Percentiles rank a stretch among this genome's conserved stretches.
These are phyloP conservation scores for Dasypolia templi DNA, from an alignment of 2,888 invertebrate species.

Conservation along the genomic window DNA sequence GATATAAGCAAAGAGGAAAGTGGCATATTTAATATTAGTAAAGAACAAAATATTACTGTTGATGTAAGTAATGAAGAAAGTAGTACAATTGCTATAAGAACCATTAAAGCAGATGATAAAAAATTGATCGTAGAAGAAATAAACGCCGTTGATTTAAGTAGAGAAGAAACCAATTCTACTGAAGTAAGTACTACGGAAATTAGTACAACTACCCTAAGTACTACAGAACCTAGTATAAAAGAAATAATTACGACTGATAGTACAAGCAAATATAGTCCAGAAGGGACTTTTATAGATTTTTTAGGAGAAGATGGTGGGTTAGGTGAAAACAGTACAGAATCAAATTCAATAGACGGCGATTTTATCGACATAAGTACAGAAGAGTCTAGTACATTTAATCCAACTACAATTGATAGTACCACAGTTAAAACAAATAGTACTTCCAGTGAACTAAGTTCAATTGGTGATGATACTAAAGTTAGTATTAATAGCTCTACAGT, in stretches of 20 bases:
- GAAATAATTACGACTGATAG: slow-evolving; percentile 8
- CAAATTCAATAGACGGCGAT: slow-evolving; percentile 18
- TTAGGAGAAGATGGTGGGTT: not conserved
- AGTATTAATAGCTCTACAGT: too few species aligned
- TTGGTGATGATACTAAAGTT: slow-evolving; percentile 15
- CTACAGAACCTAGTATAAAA: slow-evolving; percentile 10
- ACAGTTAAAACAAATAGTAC: slow-evolving; percentile 19
- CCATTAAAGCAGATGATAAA: not conserved
- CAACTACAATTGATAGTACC: slow-evolving; percentile 1
- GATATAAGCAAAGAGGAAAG: slow-evolving; percentile 11
- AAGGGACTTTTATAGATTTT: slow-evolving; percentile 22
- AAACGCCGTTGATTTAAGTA: slow-evolving; percentile 4
- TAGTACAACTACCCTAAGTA: not conserved
- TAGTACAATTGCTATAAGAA: slow-evolving; percentile 5
- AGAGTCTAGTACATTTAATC: slow-evolving; percentile 26
- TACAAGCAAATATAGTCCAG: slow-evolving; percentile 12
- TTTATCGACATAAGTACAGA: slow-evolving; percentile 16
- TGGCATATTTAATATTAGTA: slow-evolving; percentile 5
- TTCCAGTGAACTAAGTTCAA: not conserved
- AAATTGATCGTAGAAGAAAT: too few species aligned
- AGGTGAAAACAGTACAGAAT: slow-evolving; percentile 1
- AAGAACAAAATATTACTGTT: slow-evolving; percentile 2
- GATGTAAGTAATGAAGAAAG: not conserved
- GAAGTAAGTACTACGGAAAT: slow-evolving; percentile 17
- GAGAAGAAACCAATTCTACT: slow-evolving; percentile 5